A percentile compares a stretch with the other conserved stretches of the same genome.
These are phyloP conservation scores for Glaucomys volans DNA, from an alignment of 2,113 vertebrate species.

Conservation along the genomic window DNA sequence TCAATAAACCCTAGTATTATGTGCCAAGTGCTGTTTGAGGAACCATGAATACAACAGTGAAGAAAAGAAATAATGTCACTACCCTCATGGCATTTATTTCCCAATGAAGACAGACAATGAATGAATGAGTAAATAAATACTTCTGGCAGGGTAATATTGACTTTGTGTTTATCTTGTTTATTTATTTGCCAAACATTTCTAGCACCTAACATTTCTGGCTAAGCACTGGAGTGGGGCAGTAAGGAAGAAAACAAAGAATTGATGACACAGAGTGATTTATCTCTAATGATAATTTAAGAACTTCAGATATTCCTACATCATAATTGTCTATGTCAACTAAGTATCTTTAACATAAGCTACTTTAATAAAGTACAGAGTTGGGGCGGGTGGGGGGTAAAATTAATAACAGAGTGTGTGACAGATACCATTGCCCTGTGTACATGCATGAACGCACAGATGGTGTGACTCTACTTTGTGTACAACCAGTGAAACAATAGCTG, in stretches of 20 bases:
- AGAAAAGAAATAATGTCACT: background rate
- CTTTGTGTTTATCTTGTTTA: no score
- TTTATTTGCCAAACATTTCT: no score
- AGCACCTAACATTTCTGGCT: no score
- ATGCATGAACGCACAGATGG: no score
- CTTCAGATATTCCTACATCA: background rate
- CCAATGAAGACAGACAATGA: background rate
- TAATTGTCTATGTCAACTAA: background rate
- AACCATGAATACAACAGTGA: background rate
- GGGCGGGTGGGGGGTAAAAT: no score
- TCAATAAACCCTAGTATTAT: background rate
- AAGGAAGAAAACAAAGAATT: background rate
- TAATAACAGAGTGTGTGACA: no score
- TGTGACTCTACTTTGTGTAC: no score
- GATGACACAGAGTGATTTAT: background rate
- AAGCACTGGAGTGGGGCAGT: background rate
- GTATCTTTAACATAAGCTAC: background rate
- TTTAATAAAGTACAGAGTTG: conserved; percentile 37
- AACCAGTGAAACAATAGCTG: no score
- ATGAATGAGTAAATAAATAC: background rate
- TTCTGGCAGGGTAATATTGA: background rate
- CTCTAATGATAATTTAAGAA: background rate
- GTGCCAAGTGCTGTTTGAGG: background rate
- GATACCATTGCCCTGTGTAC: no score
- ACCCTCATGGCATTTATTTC: background rate